Conservation (phyloP, 2,888 invertebrate species). For the Priocnemis perturbator region DNA sequence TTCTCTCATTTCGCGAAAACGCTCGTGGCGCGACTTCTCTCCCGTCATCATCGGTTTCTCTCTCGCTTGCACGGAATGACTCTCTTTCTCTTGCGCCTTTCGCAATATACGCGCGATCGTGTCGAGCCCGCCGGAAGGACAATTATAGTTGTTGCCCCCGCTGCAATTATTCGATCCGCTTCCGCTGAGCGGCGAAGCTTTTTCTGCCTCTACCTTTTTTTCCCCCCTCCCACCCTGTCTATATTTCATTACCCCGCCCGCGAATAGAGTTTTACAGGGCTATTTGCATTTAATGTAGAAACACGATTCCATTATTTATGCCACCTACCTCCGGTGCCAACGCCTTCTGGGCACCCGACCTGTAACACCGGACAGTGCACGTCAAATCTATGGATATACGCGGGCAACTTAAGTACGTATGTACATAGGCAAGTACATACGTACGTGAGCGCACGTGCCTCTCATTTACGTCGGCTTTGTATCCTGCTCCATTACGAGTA, state of each 20-base stretch:
- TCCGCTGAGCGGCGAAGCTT: slow-evolving; percentile 4
- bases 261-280: slow-evolving; percentile 18
- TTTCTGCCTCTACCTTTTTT: background rate
- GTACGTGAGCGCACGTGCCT: slow-evolving; percentile 2
- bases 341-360: background rate
- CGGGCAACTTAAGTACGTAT: too few relatives aligned
- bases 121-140: slow-evolving; percentile 4
- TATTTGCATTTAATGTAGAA: slow-evolving; percentile 29
- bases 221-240: too few relatives aligned
- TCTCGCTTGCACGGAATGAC: too few relatives aligned
- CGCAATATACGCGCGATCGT: background rate
- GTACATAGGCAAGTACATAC: too few relatives aligned
- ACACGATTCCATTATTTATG: slow-evolving; percentile 26
- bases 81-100: background rate
- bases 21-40: too few relatives aligned
- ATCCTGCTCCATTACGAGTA: background rate
- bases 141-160: slow-evolving; percentile 24
- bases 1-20: too few relatives aligned
- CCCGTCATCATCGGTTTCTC: too few relatives aligned
- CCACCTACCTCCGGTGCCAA: slow-evolving; percentile 3
- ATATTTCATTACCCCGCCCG: too few relatives aligned
- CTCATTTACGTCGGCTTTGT: slow-evolving; percentile 7
- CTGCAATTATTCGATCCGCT: slow-evolving; percentile 16
- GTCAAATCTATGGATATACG: too few relatives aligned
- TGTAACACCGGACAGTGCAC: too few relatives aligned